phyloP scores from a whole-genome alignment of 2,797 vertebrate species.

The Sebastes taczanowskii region DNA sequence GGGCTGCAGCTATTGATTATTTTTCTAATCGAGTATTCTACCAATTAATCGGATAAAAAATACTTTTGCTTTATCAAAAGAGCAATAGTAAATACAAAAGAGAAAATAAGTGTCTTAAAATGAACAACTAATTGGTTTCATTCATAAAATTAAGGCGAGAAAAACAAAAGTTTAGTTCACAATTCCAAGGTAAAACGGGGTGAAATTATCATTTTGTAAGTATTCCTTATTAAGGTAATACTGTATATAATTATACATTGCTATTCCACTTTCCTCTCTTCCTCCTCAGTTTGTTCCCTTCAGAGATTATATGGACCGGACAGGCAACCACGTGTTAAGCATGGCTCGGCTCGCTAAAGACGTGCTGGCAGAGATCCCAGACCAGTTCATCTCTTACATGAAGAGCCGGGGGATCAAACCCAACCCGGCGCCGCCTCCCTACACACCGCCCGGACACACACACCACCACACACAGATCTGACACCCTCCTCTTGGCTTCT shows the following conservation, averaged over 20 bases:
- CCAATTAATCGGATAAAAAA: too few relatives aligned
- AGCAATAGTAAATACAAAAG: too few relatives aligned
- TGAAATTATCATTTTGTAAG: not conserved
- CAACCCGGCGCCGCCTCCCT: constrained; percentile 79
- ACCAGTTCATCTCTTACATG: constrained; percentile 99
- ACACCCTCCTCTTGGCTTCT: constrained; percentile 45
- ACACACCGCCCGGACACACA: constrained; percentile 83
- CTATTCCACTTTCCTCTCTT: constrained; percentile 1
- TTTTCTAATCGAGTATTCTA: too few relatives aligned
- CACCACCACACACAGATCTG: constrained; percentile 89
- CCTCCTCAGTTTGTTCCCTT: constrained; percentile 91
- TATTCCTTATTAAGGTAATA: not conserved
- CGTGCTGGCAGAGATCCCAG: constrained; percentile 95
- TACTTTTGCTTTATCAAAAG: too few relatives aligned
- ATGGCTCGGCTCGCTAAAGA: constrained; percentile 97
- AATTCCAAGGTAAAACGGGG: not conserved
- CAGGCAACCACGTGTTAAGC: constrained; percentile 91
- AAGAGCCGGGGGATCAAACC: constrained; percentile 95
- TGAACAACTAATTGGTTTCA: too few relatives aligned
- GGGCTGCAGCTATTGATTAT: too few relatives aligned
- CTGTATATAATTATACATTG: not conserved
- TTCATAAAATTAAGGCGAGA: not conserved
- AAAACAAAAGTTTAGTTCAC: not conserved
- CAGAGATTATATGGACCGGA: constrained; percentile 93
- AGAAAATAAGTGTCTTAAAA: too few relatives aligned